phyloP scores from a whole-genome alignment of 2,113 vertebrate species.

The Hyperoodon ampullatus region DNA sequence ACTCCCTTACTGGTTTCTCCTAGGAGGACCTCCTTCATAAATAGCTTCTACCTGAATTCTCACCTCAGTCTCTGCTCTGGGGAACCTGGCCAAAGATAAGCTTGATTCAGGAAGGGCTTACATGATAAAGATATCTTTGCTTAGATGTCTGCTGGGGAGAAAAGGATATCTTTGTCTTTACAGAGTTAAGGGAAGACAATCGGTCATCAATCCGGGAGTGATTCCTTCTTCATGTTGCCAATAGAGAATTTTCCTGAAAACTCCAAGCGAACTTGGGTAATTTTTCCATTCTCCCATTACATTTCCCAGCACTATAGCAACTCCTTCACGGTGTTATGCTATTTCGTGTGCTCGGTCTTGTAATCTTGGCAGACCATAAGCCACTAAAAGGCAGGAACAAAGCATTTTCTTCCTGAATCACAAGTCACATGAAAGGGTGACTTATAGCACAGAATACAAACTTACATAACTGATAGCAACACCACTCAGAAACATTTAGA shows the following conservation, averaged over 20 bases:
- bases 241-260: constrained; percentile 38
- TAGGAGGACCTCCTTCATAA: neutral
- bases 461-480: neutral
- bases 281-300: neutral
- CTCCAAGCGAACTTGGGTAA: neutral
- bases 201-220: neutral
- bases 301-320: neutral
- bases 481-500: constrained; percentile 11
- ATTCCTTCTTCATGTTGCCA: constrained; percentile 7
- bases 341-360: neutral
- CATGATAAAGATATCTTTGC: neutral
- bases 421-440: neutral
- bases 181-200: neutral
- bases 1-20: constrained; percentile 2
- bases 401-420: constrained; percentile 52
- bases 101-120: constrained; percentile 2
- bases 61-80: neutral
- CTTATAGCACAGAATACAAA: neutral
- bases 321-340: neutral
- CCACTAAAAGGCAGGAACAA: constrained; percentile 30
- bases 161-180: constrained; percentile 10
- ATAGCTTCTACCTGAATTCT: neutral
- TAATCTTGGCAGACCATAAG: neutral
- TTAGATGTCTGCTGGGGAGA: neutral
- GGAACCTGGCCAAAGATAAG: neutral